A percentile compares a stretch with the other conserved stretches of the same genome.
phyloP scores from a whole-genome alignment of 2,888 invertebrate species.

The Limnephilus auricula region DNA sequence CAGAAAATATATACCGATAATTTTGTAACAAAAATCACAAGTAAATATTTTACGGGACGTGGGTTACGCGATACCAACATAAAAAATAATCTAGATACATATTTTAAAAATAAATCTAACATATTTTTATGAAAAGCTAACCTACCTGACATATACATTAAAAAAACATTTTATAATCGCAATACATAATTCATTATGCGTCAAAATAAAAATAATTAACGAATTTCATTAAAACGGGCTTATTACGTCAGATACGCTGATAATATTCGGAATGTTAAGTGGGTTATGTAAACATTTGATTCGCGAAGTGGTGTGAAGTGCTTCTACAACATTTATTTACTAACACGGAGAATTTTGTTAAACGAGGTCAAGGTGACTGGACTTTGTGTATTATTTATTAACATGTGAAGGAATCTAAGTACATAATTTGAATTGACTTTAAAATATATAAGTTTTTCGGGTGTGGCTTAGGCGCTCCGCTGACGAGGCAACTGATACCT shows the following conservation, averaged over 20 bases:
- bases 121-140: no score
- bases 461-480: no score
- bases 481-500: no score
- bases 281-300: background rate
- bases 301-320: background rate
- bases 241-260: background rate
- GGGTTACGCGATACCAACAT: background rate
- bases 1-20: background rate
- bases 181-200: background rate
- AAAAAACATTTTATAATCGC: no score
- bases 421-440: background rate
- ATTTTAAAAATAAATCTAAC: background rate
- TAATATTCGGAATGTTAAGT: background rate
- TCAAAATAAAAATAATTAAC: background rate
- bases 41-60: background rate
- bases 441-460: no score
- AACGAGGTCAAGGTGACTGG: conserved; percentile 15
- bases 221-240: background rate
- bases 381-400: background rate
- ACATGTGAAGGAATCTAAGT: background rate
- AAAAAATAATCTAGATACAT: background rate
- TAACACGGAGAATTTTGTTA: background rate
- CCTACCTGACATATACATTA: background rate
- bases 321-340: conserved; percentile 2
- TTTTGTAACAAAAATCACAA: background rate